Percentiles rank a stretch among this genome's conserved stretches.
Conservation (phyloP, 2,888 invertebrate species). For the Phyllotreta cruciferae region DNA sequence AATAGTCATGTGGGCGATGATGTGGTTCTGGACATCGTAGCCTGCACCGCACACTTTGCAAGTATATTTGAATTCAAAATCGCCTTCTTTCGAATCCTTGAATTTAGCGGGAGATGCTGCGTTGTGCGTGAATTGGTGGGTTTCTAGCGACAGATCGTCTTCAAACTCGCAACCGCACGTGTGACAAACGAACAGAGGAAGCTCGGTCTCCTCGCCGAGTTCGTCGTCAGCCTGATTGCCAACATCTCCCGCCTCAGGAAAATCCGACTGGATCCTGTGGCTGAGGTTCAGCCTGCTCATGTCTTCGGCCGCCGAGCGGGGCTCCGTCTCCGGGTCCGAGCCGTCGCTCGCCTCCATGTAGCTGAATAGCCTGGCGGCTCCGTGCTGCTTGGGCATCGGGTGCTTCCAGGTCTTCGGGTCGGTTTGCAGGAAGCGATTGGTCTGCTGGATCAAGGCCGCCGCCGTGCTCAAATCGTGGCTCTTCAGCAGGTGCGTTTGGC, state of each 20-base stretch:
- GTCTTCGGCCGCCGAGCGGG: conserved; percentile 56
- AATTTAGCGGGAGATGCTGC: conserved; percentile 62
- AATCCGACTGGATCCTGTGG: conserved; percentile 63
- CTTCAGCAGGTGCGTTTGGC: conserved; percentile 42
- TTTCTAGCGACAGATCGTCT: conserved; percentile 62
- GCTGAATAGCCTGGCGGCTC: conserved; percentile 74
- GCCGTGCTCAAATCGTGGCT: conserved; percentile 54
- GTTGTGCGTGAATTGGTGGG: conserved; percentile 60
- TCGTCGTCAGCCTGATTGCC: conserved; percentile 57
- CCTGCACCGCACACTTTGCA: conserved; percentile 61
- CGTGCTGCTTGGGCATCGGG: conserved; percentile 62
- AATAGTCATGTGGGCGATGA: conserved; percentile 62
- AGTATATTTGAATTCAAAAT: conserved; percentile 58
- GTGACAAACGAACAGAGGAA: conserved; percentile 62
- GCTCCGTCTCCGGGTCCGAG: conserved; percentile 66
- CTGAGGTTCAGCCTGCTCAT: conserved; percentile 54
- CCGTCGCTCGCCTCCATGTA: conserved; percentile 79
- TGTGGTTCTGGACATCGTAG: conserved; percentile 59
- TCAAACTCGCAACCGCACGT: conserved; percentile 65
- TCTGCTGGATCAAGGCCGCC: conserved; percentile 56
- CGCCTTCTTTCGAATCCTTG: conserved; percentile 58
- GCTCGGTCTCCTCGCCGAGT: conserved; percentile 58
- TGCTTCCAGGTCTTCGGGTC: conserved; percentile 53
- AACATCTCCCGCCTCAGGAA: conserved; percentile 70
- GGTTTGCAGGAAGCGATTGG: conserved; percentile 54